Evolutionary conservation across 2,888 invertebrate species (phyloP).

Genomic region (Thumatha senex): DNA sequence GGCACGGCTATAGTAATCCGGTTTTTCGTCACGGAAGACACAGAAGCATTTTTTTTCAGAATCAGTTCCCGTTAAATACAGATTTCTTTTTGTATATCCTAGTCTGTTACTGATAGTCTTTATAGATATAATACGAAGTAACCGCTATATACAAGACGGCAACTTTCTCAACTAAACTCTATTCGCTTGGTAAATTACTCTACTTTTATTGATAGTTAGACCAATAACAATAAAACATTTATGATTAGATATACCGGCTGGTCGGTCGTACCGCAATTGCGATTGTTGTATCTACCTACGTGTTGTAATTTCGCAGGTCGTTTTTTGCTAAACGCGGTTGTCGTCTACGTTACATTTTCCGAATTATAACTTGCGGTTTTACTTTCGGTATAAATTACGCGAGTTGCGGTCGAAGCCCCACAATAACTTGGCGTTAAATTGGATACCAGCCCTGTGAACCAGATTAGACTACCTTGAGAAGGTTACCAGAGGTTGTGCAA

Average conservation of each 20-base stretch:
- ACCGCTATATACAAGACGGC: constrained; percentile 79
- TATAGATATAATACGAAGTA: constrained; percentile 74
- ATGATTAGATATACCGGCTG: constrained; percentile 59
- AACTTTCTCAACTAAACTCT: constrained; percentile 79
- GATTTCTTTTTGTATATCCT: constrained; percentile 71
- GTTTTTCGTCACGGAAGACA: constrained; percentile 65
- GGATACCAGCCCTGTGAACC: constrained; percentile 72
- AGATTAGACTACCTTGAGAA: constrained; percentile 71
- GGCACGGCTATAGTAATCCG: constrained; percentile 70
- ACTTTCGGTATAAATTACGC: constrained; percentile 76
- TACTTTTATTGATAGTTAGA: constrained; percentile 69
- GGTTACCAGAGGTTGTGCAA: constrained; percentile 63
- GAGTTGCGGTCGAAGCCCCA: constrained; percentile 74
- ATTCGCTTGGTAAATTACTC: constrained; percentile 71
- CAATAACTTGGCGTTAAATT: constrained; percentile 68
- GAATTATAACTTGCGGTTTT: constrained; percentile 66
- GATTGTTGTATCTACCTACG: constrained; percentile 49
- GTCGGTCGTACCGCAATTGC: constrained; percentile 35
- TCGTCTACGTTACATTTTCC: constrained; percentile 57
- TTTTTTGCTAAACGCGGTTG: constrained; percentile 55
- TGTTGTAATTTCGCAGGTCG: constrained; percentile 54
- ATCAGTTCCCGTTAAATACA: constrained; percentile 69
- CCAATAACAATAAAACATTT: constrained; percentile 70
- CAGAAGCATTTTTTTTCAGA: constrained; percentile 73
- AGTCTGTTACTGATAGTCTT: constrained; percentile 55